Percentiles rank a stretch among this genome's conserved stretches.
Evolutionary conservation across 1,140 invertebrate genomes (phyloP).

Genomic region (Listronotus oregonensis): DNA sequence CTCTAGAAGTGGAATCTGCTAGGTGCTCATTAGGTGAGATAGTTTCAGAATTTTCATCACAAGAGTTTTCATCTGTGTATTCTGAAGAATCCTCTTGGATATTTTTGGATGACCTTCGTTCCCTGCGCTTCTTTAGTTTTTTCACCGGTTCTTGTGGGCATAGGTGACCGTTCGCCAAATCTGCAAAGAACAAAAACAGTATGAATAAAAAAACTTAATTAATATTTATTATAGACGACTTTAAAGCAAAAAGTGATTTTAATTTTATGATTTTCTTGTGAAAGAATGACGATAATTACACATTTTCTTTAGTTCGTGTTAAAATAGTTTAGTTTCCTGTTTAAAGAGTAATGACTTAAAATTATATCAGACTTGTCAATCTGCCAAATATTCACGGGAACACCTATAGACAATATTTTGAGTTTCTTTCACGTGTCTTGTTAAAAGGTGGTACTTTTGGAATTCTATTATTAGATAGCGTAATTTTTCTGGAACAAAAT

Average conservation of each 20-base stretch:
- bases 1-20: too few relatives aligned
- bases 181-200: constrained; percentile 27
- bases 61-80: constrained; percentile 42
- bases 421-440: neutral
- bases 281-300: too few relatives aligned
- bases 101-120: constrained; percentile 46
- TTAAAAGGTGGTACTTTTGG: neutral
- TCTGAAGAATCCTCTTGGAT: constrained; percentile 36
- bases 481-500: too few relatives aligned
- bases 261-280: too few relatives aligned
- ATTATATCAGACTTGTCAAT: neutral
- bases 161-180: constrained; percentile 21
- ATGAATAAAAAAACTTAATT: neutral
- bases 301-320: too few relatives aligned
- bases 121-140: constrained; percentile 48
- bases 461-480: too few relatives aligned
- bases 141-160: constrained; percentile 21
- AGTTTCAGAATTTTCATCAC: constrained; percentile 5
- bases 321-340: neutral
- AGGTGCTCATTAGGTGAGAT: too few relatives aligned
- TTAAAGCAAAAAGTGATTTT: too few relatives aligned
- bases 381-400: constrained; percentile 3
- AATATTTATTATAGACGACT: too few relatives aligned
- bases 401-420: neutral
- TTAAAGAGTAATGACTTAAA: constrained; percentile 4